Conservation (phyloP, 1,140 invertebrate genomes). For the Neotoxoptera formosana region DNA sequence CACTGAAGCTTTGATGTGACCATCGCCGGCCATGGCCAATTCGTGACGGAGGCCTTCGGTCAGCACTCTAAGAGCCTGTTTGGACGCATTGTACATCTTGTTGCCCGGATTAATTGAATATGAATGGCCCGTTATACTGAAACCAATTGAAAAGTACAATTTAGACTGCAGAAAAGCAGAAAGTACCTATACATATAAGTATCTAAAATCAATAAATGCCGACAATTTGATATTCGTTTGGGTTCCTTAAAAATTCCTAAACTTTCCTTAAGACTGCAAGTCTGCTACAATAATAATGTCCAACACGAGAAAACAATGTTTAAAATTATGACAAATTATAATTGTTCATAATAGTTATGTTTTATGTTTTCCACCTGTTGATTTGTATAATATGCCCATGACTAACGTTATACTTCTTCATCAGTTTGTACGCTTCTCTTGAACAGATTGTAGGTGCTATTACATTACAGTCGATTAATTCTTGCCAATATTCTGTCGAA, state of each 20-base stretch:
- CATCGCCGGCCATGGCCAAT: constrained; percentile 16
- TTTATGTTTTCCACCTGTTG: not conserved
- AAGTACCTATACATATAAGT: not conserved
- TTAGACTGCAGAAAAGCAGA: not conserved
- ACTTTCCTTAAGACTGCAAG: too few species aligned
- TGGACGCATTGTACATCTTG: constrained; percentile 47
- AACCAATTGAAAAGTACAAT: not conserved
- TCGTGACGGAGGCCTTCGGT: constrained; percentile 43
- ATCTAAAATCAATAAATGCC: not conserved
- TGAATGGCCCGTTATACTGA: constrained; percentile 36
- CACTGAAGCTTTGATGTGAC: constrained; percentile 38
- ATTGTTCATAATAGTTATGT: not conserved
- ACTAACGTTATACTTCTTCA: constrained; percentile 30
- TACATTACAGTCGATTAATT: constrained; percentile 33
- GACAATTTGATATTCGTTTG: not conserved
- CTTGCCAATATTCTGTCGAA: not conserved
- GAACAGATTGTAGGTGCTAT: constrained; percentile 26
- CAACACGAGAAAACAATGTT: not conserved
- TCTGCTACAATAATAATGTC: too few species aligned
- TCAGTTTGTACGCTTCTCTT: constrained; percentile 31
- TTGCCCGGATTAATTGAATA: constrained; percentile 41
- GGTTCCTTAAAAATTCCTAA: not conserved
- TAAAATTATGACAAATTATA: not conserved
- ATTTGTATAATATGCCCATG: constrained; percentile 48
- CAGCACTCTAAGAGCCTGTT: constrained; percentile 43